Conservation (phyloP, 2,113 vertebrate genomes). For the Petroica traversi region DNA sequence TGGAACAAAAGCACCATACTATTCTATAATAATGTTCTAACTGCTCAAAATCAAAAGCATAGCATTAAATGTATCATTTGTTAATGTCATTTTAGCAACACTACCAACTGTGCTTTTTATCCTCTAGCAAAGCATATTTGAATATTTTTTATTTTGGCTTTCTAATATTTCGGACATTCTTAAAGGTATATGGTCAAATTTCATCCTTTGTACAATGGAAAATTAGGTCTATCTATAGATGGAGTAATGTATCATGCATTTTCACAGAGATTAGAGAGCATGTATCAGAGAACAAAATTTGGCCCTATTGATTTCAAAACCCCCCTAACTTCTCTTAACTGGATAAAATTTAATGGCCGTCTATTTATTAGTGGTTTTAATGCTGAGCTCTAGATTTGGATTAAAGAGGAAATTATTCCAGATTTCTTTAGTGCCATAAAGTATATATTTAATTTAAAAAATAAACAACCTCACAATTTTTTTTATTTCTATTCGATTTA, state of each 20-base stretch:
- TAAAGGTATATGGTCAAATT: not conserved
- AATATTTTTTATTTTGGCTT: not conserved
- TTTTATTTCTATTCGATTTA: not conserved
- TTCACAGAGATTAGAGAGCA: too few relatives aligned
- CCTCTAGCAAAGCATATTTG: not conserved
- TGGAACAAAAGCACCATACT: not conserved
- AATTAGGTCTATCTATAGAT: not conserved
- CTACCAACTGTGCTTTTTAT: not conserved
- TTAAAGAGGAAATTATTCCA: not conserved
- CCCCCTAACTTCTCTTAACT: not conserved
- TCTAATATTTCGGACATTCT: not conserved
- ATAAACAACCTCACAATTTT: not conserved
- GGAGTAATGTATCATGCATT: not conserved
- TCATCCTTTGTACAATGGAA: not conserved
- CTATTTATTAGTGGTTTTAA: not conserved
- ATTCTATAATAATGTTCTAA: not conserved
- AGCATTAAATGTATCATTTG: not conserved
- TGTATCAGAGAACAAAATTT: not conserved
- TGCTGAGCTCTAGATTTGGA: not conserved
- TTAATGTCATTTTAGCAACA: not conserved
- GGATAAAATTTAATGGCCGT: not conserved
- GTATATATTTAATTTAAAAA: not conserved
- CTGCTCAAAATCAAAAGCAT: not conserved
- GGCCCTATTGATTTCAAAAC: not conserved
- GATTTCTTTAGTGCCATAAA: not conserved